A percentile compares a stretch with the other conserved stretches of the same genome.
These are phyloP conservation scores for Drosophila acutilabella DNA, from an alignment of 2,888 invertebrate genomes.

Conservation along the genomic window DNA sequence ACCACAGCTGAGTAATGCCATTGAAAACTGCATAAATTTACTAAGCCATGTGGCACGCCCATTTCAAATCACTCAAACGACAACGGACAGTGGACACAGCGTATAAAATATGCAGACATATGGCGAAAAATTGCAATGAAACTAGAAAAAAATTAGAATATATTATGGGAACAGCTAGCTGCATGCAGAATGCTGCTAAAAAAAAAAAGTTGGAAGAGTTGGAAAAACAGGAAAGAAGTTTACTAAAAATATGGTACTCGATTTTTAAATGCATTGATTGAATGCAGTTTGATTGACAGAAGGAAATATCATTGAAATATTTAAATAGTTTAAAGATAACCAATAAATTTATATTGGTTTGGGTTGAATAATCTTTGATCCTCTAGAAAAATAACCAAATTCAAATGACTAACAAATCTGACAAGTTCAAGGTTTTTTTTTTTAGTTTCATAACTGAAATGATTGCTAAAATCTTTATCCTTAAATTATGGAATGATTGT, in stretches of 20 bases:
- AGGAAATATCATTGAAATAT: neutral
- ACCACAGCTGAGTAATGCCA: constrained; percentile 71
- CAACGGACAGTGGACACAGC: constrained; percentile 18
- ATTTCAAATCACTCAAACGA: constrained; percentile 65
- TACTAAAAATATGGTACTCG: neutral
- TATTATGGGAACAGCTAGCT: constrained; percentile 6
- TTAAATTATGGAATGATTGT: no score
- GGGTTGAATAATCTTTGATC: neutral
- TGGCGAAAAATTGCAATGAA: constrained; percentile 22
- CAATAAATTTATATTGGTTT: neutral
- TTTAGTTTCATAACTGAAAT: no score
- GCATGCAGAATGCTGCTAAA: neutral
- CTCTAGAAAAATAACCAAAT: neutral
- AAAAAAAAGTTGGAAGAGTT: constrained; percentile 2
- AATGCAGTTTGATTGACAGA: constrained; percentile 5
- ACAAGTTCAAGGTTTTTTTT: neutral
- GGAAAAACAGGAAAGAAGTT: constrained; percentile 2
- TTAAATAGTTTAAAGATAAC: constrained; percentile 2
- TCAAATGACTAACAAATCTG: neutral
- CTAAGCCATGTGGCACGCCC: constrained; percentile 54
- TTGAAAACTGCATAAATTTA: constrained; percentile 78
- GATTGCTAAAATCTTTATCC: no score
- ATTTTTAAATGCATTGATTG: constrained; percentile 9
- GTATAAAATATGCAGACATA: constrained; percentile 38
- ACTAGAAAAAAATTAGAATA: constrained; percentile 12